Evolutionary conservation across 2,797 vertebrate species (phyloP).

Genomic region (Leuciscus waleckii): DNA sequence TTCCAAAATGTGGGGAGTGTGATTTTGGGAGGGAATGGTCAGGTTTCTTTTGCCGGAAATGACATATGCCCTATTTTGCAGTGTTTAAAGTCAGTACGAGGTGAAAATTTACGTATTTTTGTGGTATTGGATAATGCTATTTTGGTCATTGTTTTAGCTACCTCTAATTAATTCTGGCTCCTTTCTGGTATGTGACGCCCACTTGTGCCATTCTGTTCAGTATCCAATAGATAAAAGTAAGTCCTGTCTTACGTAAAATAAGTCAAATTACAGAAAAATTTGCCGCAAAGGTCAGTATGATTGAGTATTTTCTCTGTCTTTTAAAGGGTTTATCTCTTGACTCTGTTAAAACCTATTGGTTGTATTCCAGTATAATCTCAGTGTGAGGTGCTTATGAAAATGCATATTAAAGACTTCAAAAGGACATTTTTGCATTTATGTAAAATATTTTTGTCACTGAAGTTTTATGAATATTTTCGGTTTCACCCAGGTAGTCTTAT

Average conservation of each 20-base stretch:
- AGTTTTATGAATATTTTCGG: background rate
- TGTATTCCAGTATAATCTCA: background rate
- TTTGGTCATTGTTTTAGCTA: constrained; percentile 11
- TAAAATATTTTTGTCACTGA: background rate
- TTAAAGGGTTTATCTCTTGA: constrained; percentile 43
- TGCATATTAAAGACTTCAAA: constrained; percentile 3
- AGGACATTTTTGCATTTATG: background rate
- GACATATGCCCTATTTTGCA: constrained; percentile 27
- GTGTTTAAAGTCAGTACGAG: background rate
- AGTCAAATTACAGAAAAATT: background rate
- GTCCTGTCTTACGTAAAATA: background rate
- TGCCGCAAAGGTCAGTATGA: background rate
- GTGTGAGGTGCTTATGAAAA: background rate
- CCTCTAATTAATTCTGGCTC: background rate
- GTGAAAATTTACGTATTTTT: background rate
- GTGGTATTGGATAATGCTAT: background rate
- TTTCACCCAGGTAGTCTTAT: background rate
- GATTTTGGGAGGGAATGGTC: constrained; percentile 12
- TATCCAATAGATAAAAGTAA: background rate
- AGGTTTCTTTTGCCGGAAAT: constrained; percentile 34
- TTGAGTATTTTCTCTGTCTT: background rate
- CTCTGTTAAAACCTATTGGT: constrained; percentile 4
- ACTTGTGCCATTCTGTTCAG: background rate
- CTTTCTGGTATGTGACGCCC: background rate
- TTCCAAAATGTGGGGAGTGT: background rate